Percentiles rank a stretch among this genome's conserved stretches.
Conservation (phyloP, 2,888 invertebrate species). For the Clusia tigrina region DNA sequence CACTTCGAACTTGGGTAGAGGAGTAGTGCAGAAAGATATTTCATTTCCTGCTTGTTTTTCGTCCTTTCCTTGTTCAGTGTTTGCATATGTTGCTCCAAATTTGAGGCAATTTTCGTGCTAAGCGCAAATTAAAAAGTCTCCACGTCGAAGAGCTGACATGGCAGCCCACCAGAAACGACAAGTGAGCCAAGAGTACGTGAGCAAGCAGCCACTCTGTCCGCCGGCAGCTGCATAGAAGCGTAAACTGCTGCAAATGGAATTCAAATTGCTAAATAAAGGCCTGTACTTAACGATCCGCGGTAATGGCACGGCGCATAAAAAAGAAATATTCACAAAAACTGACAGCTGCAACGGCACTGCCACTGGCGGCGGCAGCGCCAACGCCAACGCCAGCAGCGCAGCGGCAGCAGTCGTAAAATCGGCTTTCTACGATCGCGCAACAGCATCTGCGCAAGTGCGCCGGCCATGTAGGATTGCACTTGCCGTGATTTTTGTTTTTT, state of each 20-base stretch:
- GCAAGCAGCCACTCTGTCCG: not conserved
- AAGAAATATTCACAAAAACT: not conserved
- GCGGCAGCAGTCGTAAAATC: too few species aligned
- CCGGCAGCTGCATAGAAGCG: not conserved
- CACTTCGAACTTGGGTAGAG: too few species aligned
- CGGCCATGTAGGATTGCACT: too few species aligned
- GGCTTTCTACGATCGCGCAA: too few species aligned
- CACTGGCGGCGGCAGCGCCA: not conserved
- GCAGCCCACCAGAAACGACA: not conserved
- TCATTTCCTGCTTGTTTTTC: too few species aligned
- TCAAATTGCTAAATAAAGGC: constrained; percentile 10
- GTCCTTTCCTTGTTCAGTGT: too few species aligned
- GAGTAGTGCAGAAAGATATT: too few species aligned
- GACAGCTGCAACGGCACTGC: not conserved
- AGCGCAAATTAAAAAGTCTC: not conserved
- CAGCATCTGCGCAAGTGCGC: too few species aligned
- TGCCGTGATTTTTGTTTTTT: not conserved
- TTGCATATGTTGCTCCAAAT: not conserved
- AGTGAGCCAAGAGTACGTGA: not conserved
- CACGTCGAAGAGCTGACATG: not conserved
- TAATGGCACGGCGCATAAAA: not conserved
- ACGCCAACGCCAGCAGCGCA: not conserved
- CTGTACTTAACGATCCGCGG: not conserved
- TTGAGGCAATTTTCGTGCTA: constrained; percentile 1
- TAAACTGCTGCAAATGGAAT: constrained; percentile 3